Evolutionary conservation across 2,113 vertebrate genomes (phyloP).

Genomic region (Semnornis frantzii): DNA sequence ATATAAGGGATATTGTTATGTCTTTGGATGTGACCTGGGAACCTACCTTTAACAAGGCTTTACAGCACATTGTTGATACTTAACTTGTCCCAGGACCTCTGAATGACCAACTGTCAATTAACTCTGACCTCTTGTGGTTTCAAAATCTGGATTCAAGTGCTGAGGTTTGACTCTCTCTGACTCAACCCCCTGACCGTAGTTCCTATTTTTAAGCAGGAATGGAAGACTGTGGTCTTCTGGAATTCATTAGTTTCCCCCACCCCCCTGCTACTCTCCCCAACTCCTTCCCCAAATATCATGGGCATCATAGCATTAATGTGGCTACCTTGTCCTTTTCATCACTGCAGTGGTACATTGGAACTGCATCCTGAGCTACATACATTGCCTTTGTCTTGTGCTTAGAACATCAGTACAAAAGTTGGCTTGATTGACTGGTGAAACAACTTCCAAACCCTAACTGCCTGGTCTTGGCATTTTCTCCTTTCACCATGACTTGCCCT

Average conservation of each 20-base stretch:
- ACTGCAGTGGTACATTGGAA: background rate
- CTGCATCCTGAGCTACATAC: background rate
- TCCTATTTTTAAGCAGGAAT: slow-evolving; percentile 30
- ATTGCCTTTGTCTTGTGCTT: background rate
- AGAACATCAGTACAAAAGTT: background rate
- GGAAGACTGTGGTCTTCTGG: background rate
- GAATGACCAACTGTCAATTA: slow-evolving; percentile 23
- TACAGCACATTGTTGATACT: background rate
- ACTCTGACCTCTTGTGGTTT: slow-evolving; percentile 37
- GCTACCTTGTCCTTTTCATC: accelerated
- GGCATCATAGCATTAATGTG: accelerated
- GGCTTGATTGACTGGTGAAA: background rate
- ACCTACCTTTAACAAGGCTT: background rate
- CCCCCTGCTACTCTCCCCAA: accelerated
- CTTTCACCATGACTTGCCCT: background rate
- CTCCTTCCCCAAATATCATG: background rate
- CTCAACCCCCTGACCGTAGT: background rate
- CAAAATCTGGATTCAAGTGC: background rate
- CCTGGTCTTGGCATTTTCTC: background rate
- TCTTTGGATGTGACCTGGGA: background rate
- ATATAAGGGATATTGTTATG: background rate
- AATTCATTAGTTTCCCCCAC: background rate
- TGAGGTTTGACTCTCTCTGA: slow-evolving; percentile 37
- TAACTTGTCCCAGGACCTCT: slow-evolving; percentile 53
- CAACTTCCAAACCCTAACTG: background rate